A percentile compares a stretch with the other conserved stretches of the same genome.
These are phyloP conservation scores for Rhopalosiphum maidis DNA, from an alignment of 1,140 invertebrate genomes.

Conservation along the genomic window DNA sequence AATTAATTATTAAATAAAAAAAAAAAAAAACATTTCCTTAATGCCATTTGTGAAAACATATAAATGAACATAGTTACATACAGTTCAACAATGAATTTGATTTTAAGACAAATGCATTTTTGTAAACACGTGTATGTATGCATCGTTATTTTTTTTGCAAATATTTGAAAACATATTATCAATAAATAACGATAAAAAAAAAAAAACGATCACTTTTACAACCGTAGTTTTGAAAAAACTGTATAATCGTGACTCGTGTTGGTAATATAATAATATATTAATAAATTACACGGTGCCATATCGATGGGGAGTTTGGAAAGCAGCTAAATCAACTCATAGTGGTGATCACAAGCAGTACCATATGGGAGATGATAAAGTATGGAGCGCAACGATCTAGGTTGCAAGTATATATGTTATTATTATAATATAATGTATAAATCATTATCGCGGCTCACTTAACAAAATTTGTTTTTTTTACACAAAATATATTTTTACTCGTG, in stretches of 20 bases:
- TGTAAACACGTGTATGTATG: background rate
- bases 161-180: background rate
- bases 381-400: background rate
- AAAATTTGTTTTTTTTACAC: background rate
- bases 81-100: background rate
- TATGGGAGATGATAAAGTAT: background rate
- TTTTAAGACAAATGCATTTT: background rate
- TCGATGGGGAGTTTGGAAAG: background rate
- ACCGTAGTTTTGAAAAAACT: background rate
- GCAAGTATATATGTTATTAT: background rate
- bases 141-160: background rate
- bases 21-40: background rate
- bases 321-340: background rate
- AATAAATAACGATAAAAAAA: background rate
- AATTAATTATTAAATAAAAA: background rate
- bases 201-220: background rate
- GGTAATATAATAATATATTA: slow-evolving; percentile 14
- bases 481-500: slow-evolving; percentile 5
- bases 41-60: background rate
- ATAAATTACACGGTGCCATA: background rate
- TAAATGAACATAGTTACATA: background rate
- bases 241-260: background rate
- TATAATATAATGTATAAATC: slow-evolving; percentile 19
- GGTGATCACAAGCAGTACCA: background rate
- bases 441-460: background rate